Percentiles rank a stretch among this genome's conserved stretches.
Conservation (phyloP, 2,113 vertebrate species). For the Amphilophus citrinellus region DNA sequence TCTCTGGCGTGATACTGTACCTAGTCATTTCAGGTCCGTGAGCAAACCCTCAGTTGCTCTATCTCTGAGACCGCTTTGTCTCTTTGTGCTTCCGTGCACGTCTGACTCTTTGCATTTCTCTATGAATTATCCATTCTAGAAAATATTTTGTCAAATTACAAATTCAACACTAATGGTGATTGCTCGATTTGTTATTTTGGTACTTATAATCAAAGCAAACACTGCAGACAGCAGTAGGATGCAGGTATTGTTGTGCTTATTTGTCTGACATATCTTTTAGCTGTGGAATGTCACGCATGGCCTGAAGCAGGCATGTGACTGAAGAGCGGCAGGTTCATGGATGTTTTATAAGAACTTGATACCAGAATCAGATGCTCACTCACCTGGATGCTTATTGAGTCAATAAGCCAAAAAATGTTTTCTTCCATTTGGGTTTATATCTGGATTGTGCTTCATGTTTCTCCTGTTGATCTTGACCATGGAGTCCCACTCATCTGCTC, state of each 20-base stretch:
- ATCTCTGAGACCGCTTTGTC: constrained; percentile 24
- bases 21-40: constrained; percentile 68
- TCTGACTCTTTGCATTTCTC: constrained; percentile 1
- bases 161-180: background rate
- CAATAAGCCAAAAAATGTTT: background rate
- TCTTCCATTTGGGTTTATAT: background rate
- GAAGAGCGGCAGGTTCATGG: background rate
- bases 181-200: background rate
- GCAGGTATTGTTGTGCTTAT: background rate
- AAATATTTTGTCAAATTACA: background rate
- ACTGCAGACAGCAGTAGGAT: background rate
- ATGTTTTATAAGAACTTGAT: background rate
- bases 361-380: background rate
- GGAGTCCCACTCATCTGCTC: background rate
- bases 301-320: background rate
- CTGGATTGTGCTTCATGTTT: background rate
- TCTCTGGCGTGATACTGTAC: constrained; percentile 64
- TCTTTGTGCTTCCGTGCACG: constrained; percentile 14
- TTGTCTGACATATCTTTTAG: background rate
- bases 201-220: background rate
- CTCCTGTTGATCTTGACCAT: background rate
- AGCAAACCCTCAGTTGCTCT: constrained; percentile 50
- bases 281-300: background rate
- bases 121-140: background rate
- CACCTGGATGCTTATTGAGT: background rate